These are phyloP conservation scores for Neosalanx taihuensis DNA, from an alignment of 2,797 vertebrate genomes.

Conservation along the genomic window DNA sequence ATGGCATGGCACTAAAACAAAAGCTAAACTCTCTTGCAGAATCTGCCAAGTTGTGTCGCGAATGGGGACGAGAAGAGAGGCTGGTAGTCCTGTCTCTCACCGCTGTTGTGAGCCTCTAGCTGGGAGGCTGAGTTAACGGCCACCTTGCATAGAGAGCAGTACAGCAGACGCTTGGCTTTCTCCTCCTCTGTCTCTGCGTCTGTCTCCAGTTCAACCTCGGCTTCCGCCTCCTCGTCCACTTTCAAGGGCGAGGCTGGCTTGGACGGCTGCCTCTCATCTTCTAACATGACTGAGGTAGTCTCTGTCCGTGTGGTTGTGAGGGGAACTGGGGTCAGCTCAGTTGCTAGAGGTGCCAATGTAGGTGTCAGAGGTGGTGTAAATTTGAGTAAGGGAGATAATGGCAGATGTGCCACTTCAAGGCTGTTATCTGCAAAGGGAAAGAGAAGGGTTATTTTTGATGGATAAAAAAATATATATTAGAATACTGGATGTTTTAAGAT, in stretches of 20 bases:
- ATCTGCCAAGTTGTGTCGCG: too few relatives aligned
- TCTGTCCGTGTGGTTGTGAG: slow-evolving; percentile 68
- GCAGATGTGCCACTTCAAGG: slow-evolving; percentile 56
- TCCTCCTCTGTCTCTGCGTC: slow-evolving; percentile 89
- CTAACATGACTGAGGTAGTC: slow-evolving; percentile 73
- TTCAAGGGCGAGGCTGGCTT: slow-evolving; percentile 44
- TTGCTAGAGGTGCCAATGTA: slow-evolving; percentile 19
- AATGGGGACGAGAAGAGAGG: slow-evolving; percentile 58
- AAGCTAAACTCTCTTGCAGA: neutral
- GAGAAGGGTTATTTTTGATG: slow-evolving; percentile 4
- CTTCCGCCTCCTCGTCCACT: slow-evolving; percentile 61
- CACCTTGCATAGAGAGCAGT: slow-evolving; percentile 98
- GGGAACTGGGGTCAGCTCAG: slow-evolving; percentile 48
- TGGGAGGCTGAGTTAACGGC: slow-evolving; percentile 98
- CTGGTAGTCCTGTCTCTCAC: slow-evolving; percentile 71
- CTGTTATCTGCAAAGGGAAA: slow-evolving; percentile 65
- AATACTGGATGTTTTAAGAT: neutral
- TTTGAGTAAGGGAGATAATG: slow-evolving; percentile 66
- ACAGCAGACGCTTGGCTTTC: slow-evolving; percentile 91
- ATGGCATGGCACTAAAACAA: neutral
- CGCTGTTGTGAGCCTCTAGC: slow-evolving; percentile 97
- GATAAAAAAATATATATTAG: neutral
- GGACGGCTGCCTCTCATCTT: slow-evolving; percentile 58
- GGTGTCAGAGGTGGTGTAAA: slow-evolving; percentile 39
- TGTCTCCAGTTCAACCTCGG: slow-evolving; percentile 66